phyloP scores from a whole-genome alignment of 2,888 invertebrate genomes.

The Gastracanthus pulcherrimus region DNA sequence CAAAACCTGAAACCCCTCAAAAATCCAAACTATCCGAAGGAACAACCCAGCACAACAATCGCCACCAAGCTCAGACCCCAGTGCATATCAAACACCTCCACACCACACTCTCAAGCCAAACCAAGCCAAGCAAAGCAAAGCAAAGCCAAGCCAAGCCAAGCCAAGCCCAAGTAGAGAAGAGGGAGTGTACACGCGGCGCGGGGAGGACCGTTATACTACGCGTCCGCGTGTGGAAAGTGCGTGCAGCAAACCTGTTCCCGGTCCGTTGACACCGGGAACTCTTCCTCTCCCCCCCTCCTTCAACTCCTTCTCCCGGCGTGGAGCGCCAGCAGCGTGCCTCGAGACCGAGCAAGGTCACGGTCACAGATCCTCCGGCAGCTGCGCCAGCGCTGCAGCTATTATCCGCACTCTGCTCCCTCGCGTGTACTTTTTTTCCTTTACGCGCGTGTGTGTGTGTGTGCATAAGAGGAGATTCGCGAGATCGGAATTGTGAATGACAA shows the following conservation, averaged over 20 bases:
- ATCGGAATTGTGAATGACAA: too few species aligned
- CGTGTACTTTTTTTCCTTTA: too few species aligned
- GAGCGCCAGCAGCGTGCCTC: background rate
- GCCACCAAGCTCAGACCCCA: too few species aligned
- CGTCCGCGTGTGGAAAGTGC: background rate
- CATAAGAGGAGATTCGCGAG: background rate
- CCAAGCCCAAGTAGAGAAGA: constrained; percentile 8
- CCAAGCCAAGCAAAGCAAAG: too few species aligned
- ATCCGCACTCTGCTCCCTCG: background rate
- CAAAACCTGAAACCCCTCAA: too few species aligned
- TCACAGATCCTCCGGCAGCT: background rate
- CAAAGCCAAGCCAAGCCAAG: too few species aligned
- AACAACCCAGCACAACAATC: too few species aligned
- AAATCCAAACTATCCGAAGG: too few species aligned
- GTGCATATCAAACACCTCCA: too few species aligned
- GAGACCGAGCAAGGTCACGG: constrained; percentile 49
- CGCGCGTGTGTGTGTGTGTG: background rate
- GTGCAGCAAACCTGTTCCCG: constrained; percentile 44
- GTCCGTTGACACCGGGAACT: constrained; percentile 48
- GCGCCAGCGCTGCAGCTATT: too few species aligned
- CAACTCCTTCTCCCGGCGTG: background rate
- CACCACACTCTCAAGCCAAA: too few species aligned
- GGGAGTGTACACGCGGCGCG: background rate
- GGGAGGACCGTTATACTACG: background rate
- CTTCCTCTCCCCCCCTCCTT: background rate